Percentiles rank a stretch among this genome's conserved stretches.
Evolutionary conservation across 2,113 vertebrate species (phyloP).

Genomic region (Cygnus buccinator): DNA sequence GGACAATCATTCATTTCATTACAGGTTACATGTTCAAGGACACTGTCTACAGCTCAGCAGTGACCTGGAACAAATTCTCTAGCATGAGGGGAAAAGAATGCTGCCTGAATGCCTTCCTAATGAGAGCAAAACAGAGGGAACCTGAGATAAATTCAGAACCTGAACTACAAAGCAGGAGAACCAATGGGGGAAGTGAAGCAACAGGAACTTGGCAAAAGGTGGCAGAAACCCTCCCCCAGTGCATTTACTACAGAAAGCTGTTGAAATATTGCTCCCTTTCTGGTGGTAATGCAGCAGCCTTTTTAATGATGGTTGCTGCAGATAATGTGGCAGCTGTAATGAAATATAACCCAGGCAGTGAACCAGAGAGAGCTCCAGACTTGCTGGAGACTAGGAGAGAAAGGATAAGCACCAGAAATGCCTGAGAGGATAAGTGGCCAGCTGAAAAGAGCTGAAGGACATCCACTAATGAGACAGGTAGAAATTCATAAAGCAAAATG

Average conservation of each 20-base stretch:
- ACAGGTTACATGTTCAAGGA: not conserved
- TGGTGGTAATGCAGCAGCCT: not conserved
- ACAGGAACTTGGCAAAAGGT: not conserved
- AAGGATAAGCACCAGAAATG: not conserved
- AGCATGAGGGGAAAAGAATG: not conserved
- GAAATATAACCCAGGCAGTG: slow-evolving; percentile 25
- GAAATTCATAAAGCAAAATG: not conserved
- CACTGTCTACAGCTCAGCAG: not conserved
- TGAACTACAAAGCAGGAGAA: not conserved
- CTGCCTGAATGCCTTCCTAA: not conserved
- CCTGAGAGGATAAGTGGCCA: not conserved
- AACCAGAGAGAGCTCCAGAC: slow-evolving; percentile 46
- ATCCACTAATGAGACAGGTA: not conserved
- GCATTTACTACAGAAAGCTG: not conserved
- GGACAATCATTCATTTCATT: not conserved
- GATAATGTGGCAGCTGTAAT: not conserved
- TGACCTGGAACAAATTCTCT: slow-evolving; percentile 22
- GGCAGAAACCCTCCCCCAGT: not conserved
- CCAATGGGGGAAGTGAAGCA: not conserved
- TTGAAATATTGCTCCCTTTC: not conserved
- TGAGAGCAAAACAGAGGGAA: slow-evolving; percentile 5
- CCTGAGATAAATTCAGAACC: not conserved
- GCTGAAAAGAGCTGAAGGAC: not conserved
- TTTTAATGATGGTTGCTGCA: slow-evolving; percentile 25
- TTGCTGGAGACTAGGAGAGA: slow-evolving; percentile 21